These are phyloP conservation scores for Rhynchophorus ferrugineus DNA, from an alignment of 1,140 invertebrate genomes.

Conservation along the genomic window DNA sequence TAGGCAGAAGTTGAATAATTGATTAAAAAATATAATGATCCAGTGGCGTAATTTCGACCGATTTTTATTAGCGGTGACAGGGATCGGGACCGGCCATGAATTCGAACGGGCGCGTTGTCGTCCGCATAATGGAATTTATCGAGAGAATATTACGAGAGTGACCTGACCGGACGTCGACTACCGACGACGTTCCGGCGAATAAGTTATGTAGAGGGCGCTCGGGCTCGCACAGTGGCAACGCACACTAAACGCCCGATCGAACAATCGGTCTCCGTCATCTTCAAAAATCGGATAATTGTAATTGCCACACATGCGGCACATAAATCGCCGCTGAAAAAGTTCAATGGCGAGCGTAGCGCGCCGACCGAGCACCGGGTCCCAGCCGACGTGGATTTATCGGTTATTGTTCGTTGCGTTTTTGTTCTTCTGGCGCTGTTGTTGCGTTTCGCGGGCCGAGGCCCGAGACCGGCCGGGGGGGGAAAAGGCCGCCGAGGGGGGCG, in stretches of 20 bases:
- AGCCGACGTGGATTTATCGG: neutral
- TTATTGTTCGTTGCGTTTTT: neutral
- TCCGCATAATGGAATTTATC: too few relatives aligned
- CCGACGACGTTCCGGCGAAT: neutral
- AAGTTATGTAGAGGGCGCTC: neutral
- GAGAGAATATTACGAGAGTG: too few relatives aligned
- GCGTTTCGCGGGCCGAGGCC: too few relatives aligned
- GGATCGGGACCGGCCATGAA: too few relatives aligned
- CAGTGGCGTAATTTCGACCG: too few relatives aligned
- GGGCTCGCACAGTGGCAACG: neutral
- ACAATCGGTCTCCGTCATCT: neutral
- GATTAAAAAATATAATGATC: too few relatives aligned
- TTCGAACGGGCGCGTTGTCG: too few relatives aligned
- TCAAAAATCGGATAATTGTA: neutral
- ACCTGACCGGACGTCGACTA: neutral
- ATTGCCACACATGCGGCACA: neutral
- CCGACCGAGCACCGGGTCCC: neutral
- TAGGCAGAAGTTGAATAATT: too few relatives aligned
- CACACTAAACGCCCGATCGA: neutral
- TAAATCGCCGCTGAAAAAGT: neutral
- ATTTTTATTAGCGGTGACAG: too few relatives aligned
- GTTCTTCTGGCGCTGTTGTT: too few relatives aligned
- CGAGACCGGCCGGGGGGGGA: too few relatives aligned
- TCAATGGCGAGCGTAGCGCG: neutral
- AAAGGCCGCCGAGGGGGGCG: too few relatives aligned